Conservation (phyloP, 2,113 vertebrate species). For the Malurus elegans region DNA sequence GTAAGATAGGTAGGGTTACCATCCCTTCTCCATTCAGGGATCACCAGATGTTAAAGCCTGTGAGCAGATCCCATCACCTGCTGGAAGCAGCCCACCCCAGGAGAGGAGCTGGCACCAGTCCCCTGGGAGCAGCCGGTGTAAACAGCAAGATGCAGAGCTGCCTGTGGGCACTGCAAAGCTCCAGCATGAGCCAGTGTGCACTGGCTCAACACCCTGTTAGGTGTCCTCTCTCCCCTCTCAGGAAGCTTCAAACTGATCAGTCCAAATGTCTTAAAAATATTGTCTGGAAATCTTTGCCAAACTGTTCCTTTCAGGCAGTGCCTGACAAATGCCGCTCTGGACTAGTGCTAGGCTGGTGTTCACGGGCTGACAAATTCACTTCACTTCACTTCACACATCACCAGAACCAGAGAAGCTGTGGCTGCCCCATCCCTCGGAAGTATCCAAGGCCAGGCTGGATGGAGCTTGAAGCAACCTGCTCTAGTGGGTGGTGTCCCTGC, state of each 20-base stretch:
- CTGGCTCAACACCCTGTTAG: background rate
- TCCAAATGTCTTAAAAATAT: background rate
- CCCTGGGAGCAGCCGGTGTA: accelerated
- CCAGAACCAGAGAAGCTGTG: background rate
- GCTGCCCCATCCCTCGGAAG: background rate
- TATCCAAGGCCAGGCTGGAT: background rate
- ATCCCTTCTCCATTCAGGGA: background rate
- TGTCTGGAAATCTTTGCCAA: background rate
- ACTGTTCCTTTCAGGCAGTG: background rate
- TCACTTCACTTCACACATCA: background rate
- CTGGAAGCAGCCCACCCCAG: too few species aligned
- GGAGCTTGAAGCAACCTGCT: background rate
- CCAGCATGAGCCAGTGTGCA: background rate
- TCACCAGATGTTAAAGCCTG: background rate
- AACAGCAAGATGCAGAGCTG: background rate
- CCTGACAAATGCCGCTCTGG: background rate
- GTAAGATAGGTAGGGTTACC: background rate
- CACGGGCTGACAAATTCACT: background rate
- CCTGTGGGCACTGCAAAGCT: background rate
- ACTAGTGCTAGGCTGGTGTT: accelerated
- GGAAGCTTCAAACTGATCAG: background rate
- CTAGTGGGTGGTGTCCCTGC: background rate
- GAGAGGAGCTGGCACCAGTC: background rate
- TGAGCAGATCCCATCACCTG: background rate
- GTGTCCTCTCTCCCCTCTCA: background rate